Conservation (phyloP, 2,113 vertebrate species). For the Rhynchomys soricoides region DNA sequence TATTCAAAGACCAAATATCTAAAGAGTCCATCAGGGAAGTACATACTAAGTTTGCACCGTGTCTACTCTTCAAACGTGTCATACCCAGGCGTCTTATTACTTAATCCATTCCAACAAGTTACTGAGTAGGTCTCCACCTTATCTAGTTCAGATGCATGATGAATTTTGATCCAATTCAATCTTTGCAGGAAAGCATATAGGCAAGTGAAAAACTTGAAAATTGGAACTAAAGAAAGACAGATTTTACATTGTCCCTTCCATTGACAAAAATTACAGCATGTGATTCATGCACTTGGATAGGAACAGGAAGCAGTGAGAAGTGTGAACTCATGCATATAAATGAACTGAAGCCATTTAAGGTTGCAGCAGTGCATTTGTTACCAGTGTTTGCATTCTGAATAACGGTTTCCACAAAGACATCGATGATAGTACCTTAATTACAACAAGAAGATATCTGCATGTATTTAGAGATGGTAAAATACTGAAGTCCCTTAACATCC, state of each 20-base stretch:
- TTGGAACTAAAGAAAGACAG: neutral
- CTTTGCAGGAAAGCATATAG: constrained; percentile 11
- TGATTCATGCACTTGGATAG: neutral
- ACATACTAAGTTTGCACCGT: neutral
- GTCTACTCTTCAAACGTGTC: neutral
- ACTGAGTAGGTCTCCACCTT: neutral
- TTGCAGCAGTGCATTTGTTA: neutral
- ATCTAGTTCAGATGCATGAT: neutral
- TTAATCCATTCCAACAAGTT: neutral
- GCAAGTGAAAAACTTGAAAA: neutral
- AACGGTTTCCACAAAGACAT: neutral
- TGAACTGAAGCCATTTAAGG: neutral
- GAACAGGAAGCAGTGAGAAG: neutral
- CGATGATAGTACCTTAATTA: neutral
- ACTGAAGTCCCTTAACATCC: neutral
- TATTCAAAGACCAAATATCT: neutral
- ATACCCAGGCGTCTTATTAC: neutral
- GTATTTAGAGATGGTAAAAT: neutral
- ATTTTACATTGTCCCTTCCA: neutral
- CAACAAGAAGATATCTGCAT: neutral
- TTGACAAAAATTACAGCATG: neutral
- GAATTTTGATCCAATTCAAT: neutral
- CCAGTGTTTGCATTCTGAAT: constrained; percentile 9
- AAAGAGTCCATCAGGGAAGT: neutral
- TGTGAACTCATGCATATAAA: neutral